Percentiles rank a stretch among this genome's conserved stretches.
phyloP scores from a whole-genome alignment of 1,140 invertebrate species.

The Calosoma granatense region DNA sequence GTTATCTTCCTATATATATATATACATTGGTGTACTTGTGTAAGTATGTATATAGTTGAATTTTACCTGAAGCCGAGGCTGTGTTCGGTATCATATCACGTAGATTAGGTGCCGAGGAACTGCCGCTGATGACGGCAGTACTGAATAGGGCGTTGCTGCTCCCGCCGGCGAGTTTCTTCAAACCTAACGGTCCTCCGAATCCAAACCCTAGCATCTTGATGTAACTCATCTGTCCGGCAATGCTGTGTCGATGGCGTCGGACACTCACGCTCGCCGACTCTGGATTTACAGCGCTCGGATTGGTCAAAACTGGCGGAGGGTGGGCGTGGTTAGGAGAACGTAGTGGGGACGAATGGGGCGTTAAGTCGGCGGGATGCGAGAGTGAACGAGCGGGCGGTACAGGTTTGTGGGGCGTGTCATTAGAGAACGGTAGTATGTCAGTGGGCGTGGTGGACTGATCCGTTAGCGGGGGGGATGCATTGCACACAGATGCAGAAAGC shows the following conservation, averaged over 20 bases:
- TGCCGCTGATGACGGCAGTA: constrained; percentile 88
- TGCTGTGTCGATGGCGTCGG: constrained; percentile 82
- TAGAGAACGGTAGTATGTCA: neutral
- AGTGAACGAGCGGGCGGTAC: constrained; percentile 24
- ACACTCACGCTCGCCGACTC: constrained; percentile 39
- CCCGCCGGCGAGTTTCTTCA: constrained; percentile 57
- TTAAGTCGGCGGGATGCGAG: constrained; percentile 25
- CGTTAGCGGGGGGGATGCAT: neutral
- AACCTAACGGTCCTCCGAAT: constrained; percentile 42
- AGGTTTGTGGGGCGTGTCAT: neutral
- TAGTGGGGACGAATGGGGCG: neutral
- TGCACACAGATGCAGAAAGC: constrained; percentile 4
- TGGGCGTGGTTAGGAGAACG: neutral
- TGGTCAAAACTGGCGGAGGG: neutral
- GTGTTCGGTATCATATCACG: constrained; percentile 71
- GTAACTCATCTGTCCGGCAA: constrained; percentile 86
- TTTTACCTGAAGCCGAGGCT: constrained; percentile 58
- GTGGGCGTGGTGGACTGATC: neutral
- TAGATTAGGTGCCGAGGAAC: constrained; percentile 80
- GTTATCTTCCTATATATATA: too few relatives aligned
- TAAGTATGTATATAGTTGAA: too few relatives aligned
- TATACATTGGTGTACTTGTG: too few relatives aligned
- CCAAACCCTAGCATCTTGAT: constrained; percentile 74
- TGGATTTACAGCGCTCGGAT: constrained; percentile 5
- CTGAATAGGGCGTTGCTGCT: constrained; percentile 77